Percentiles rank a stretch among this genome's conserved stretches.
Evolutionary conservation across 2,797 vertebrate genomes (phyloP).

Genomic region (Phalloptychus januarius): DNA sequence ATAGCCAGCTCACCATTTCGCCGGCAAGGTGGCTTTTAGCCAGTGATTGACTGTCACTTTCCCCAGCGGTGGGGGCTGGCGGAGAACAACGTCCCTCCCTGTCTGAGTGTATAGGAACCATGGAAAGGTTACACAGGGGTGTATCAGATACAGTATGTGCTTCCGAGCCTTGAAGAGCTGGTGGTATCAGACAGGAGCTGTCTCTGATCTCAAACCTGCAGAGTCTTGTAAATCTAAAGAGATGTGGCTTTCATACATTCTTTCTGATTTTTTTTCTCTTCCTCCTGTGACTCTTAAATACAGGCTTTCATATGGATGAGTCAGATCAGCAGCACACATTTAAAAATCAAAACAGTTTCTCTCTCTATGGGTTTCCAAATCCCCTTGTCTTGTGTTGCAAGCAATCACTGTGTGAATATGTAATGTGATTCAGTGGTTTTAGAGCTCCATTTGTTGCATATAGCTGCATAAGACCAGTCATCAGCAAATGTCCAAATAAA

Average conservation of each 20-base stretch:
- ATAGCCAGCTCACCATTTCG: constrained; percentile 55
- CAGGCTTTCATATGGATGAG: constrained; percentile 76
- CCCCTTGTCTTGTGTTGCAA: constrained; percentile 60
- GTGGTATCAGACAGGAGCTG: constrained; percentile 59
- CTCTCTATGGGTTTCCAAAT: constrained; percentile 48
- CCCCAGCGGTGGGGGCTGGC: constrained; percentile 32
- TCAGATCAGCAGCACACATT: constrained; percentile 72
- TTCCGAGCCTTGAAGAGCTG: constrained; percentile 61
- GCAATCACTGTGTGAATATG: constrained; percentile 70
- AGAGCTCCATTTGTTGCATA: constrained; percentile 50
- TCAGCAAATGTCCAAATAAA: not conserved
- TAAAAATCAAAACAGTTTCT: constrained; percentile 75
- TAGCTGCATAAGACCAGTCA: not conserved
- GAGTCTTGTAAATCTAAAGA: constrained; percentile 66
- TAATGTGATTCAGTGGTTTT: constrained; percentile 59
- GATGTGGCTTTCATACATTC: constrained; percentile 18
- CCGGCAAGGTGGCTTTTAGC: constrained; percentile 63
- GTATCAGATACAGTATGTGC: constrained; percentile 57
- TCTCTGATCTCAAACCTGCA: constrained; percentile 71
- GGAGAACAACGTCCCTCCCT: constrained; percentile 35
- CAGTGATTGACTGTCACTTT: constrained; percentile 71
- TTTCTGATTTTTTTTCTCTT: constrained; percentile 18
- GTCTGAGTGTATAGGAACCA: constrained; percentile 71
- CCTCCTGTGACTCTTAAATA: constrained; percentile 67
- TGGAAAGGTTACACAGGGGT: constrained; percentile 70